These are phyloP conservation scores for Drosophila putrida DNA, from an alignment of 2,888 invertebrate genomes.

Conservation along the genomic window DNA sequence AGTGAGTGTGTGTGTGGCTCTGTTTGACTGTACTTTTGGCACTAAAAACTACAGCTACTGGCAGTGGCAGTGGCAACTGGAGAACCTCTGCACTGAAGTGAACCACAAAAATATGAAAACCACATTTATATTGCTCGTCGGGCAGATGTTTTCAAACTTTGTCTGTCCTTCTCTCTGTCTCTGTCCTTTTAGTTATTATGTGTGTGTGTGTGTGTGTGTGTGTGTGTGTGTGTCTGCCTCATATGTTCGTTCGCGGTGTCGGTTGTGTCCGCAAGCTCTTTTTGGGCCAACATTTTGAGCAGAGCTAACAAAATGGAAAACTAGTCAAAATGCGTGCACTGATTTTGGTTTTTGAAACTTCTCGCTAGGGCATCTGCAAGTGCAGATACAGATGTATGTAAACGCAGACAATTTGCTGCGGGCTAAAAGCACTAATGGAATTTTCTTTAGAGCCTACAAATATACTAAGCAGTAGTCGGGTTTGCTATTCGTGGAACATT, in stretches of 20 bases:
- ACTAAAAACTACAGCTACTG: conserved; percentile 44
- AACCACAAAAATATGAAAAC: conserved; percentile 83
- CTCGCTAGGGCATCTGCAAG: conserved; percentile 23
- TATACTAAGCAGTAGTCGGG: neutral
- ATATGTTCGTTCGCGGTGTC: conserved; percentile 69
- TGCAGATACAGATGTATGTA: conserved; percentile 5
- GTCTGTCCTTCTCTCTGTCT: conserved; percentile 33
- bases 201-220: conserved; percentile 13
- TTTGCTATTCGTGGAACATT: neutral
- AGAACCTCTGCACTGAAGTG: conserved; percentile 61
- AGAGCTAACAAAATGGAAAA: conserved; percentile 40
- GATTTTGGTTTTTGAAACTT: conserved; percentile 58
- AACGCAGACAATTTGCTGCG: conserved; percentile 28
- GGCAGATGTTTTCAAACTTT: conserved; percentile 78
- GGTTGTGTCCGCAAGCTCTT: conserved; percentile 58
- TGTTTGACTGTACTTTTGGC: conserved; percentile 35
- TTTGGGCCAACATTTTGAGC: conserved; percentile 49
- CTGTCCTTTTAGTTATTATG: conserved; percentile 9
- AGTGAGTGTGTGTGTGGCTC: conserved; percentile 15
- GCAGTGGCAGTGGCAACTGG: conserved; percentile 26
- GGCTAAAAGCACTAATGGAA: conserved; percentile 33
- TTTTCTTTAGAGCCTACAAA: conserved; percentile 15
- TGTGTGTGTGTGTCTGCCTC: conserved; percentile 37
- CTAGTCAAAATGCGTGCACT: conserved; percentile 47
- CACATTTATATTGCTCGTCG: conserved; percentile 79